Evolutionary conservation across 2,888 invertebrate genomes (phyloP), one percentile per base, ranked within the genome.

Genomic region (Aphodius granarius): DNA sequence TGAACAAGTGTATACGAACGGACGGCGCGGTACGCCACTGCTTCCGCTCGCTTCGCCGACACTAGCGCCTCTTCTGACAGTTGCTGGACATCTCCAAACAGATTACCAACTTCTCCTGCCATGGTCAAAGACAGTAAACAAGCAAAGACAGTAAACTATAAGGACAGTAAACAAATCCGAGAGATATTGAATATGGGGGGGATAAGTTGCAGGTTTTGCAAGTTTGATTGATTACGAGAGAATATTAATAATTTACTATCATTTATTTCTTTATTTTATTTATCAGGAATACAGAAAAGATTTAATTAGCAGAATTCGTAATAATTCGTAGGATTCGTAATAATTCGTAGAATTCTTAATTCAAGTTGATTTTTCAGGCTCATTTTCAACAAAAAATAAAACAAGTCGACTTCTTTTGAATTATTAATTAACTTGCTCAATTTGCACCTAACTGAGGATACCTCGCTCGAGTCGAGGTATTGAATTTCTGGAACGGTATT

Each of bases 1-100:
- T 83, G 43, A 43, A 43, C 43, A 43, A 43, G 43, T 43, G 43
- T 43, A 43, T 43, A 43, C 43, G 43, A 43, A 43, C 43, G 43
- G 43, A 43, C 13, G 43, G 43, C 43, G 43, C 43, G 43, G 43
- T 43, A 43, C 43, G 43, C 43, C 43, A 13, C 43, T 13, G 4
- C 6, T 13, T 6, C 6, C 43, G 43, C 9, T 9, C 43, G 43
- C 43, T n/a, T n/a, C 43, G 4, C 6, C 43, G 43, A 43, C 43
- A 13, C 9, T 9, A 6, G 43, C 43, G 43, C 43, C 43, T 43
- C 43, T 13, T 43, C 43, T 43, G 43, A 43, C 43, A 43, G 43
- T 13, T 43, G 43, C 43, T 13, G 43, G 43, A 43, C 43, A 43
- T 43, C 43, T 13, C n/a, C n/a, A n/a, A 43, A 43, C 43, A 43